Conservation (phyloP, 2,888 invertebrate species). For the Hedychridium roseum region DNA sequence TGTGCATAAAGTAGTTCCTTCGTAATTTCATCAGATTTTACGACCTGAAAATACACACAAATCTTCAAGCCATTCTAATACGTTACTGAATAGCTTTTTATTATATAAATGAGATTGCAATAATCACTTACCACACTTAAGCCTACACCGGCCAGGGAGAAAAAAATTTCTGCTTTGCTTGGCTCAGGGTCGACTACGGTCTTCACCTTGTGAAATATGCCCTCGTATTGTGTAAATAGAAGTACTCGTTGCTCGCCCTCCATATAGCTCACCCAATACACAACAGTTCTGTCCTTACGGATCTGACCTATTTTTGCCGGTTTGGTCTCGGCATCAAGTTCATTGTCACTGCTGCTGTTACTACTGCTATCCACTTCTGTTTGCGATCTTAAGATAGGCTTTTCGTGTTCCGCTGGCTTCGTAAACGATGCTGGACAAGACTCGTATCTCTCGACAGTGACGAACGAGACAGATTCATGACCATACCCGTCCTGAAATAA, state of each 20-base stretch:
- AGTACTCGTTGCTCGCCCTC: constrained; percentile 79
- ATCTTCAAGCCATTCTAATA: constrained; percentile 2
- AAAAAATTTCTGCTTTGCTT: constrained; percentile 73
- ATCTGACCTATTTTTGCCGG: constrained; percentile 61
- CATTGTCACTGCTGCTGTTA: constrained; percentile 57
- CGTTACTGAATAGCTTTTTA: background rate
- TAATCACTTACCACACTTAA: constrained; percentile 66
- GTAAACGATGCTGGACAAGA: constrained; percentile 2
- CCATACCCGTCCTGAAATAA: constrained; percentile 66
- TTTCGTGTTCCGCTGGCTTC: constrained; percentile 5
- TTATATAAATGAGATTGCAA: background rate
- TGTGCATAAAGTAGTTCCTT: constrained; percentile 77
- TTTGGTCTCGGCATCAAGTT: constrained; percentile 45
- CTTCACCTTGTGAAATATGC: constrained; percentile 63
- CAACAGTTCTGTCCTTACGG: constrained; percentile 77
- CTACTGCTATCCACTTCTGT: no score
- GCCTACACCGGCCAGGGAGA: constrained; percentile 75
- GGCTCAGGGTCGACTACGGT: constrained; percentile 71
- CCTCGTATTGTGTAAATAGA: constrained; percentile 79
- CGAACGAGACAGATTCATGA: constrained; percentile 76
- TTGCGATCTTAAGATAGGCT: no score
- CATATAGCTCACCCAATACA: constrained; percentile 83
- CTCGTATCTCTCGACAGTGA: constrained; percentile 43
- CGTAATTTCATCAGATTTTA: constrained; percentile 41
- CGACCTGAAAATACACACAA: constrained; percentile 34